phyloP scores from a whole-genome alignment of 1,140 invertebrate species.

The Drusus annulatus region DNA sequence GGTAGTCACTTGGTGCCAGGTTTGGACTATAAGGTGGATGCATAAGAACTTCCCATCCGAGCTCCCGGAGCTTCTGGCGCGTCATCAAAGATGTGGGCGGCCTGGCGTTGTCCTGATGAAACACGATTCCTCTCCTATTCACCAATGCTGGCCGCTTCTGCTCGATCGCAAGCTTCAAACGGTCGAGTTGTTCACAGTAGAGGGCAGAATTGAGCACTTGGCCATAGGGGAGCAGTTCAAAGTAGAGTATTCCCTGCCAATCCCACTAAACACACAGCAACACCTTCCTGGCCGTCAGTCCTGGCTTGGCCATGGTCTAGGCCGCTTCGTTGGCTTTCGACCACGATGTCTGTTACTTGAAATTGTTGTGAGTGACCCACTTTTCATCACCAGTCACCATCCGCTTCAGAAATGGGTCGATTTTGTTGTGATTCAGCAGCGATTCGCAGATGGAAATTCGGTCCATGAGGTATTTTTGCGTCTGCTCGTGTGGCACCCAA shows the following conservation, averaged over 20 bases:
- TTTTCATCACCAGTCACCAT: conserved; percentile 13
- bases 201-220: conserved; percentile 17
- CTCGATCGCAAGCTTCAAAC: conserved; percentile 18
- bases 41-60: too few species aligned
- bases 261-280: conserved; percentile 17
- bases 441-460: conserved; percentile 30
- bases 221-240: conserved; percentile 11
- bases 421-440: conserved; percentile 33
- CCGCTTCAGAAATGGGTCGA: conserved; percentile 19
- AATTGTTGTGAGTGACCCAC: conserved; percentile 12
- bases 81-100: conserved; percentile 3
- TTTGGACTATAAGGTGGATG: not conserved
- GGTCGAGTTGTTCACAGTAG: conserved; percentile 19
- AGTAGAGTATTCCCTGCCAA: conserved; percentile 25
- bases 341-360: conserved; percentile 6
- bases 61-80: too few species aligned
- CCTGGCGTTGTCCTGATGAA: conserved; percentile 15
- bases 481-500: conserved; percentile 4
- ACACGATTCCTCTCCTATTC: conserved; percentile 18
- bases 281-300: conserved; percentile 23
- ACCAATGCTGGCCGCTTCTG: conserved; percentile 24
- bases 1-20: conserved; percentile 10
- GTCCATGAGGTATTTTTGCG: conserved; percentile 26
- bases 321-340: conserved; percentile 24
- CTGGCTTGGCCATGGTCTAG: conserved; percentile 5